These are phyloP conservation scores for Meles meles DNA, from an alignment of 2,113 vertebrate species.

Conservation along the genomic window DNA sequence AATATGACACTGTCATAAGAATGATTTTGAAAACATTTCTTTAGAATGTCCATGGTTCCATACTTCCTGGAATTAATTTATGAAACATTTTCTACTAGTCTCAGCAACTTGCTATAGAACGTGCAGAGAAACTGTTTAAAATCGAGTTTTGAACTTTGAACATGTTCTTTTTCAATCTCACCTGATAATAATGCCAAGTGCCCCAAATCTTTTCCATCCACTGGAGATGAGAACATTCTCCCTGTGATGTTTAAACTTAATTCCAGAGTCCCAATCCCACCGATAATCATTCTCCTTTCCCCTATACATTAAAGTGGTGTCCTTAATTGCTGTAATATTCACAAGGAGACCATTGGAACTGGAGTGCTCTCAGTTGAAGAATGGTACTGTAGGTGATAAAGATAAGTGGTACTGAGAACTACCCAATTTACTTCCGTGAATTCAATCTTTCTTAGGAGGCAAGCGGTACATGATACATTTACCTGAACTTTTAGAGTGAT, in stretches of 20 bases:
- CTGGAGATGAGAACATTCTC: not conserved
- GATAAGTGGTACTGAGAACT: slow-evolving; percentile 60
- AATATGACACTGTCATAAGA: not conserved
- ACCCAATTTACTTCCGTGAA: slow-evolving; percentile 60
- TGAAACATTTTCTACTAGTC: not conserved
- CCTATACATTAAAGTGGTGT: slow-evolving; percentile 37
- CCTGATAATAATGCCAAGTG: slow-evolving; percentile 4
- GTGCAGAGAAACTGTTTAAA: slow-evolving; percentile 26
- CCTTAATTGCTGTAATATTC: slow-evolving; percentile 65
- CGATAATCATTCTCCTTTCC: not conserved
- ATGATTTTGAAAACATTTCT: not conserved
- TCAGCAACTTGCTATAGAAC: not conserved
- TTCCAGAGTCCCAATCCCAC: slow-evolving; percentile 24
- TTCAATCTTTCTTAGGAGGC: slow-evolving; percentile 52
- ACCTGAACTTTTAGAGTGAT: slow-evolving; percentile 41
- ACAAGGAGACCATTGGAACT: slow-evolving; percentile 48
- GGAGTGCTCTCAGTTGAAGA: slow-evolving; percentile 50
- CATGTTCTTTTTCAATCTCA: slow-evolving; percentile 39
- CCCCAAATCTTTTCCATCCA: slow-evolving; percentile 24
- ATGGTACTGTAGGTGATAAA: slow-evolving; percentile 17
- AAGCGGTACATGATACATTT: not conserved
- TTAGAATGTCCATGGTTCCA: not conserved
- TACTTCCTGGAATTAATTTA: slow-evolving; percentile 24
- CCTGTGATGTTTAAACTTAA: slow-evolving; percentile 49
- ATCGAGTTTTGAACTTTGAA: slow-evolving; percentile 32